A percentile compares a stretch with the other conserved stretches of the same genome.
These are phyloP conservation scores for Latheticus oryzae DNA, from an alignment of 2,888 invertebrate species.

Conservation along the genomic window DNA sequence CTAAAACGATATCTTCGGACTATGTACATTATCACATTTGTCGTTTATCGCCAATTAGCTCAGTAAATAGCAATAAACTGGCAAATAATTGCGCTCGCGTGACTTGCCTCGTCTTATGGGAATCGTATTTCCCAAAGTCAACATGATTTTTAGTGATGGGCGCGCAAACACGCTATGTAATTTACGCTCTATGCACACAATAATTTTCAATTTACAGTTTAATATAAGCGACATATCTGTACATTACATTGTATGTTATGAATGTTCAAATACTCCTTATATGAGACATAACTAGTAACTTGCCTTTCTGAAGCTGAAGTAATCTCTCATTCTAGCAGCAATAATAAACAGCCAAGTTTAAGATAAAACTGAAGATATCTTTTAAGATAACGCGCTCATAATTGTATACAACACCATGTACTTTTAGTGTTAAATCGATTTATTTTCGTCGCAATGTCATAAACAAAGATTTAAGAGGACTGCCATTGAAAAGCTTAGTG, in stretches of 20 bases:
- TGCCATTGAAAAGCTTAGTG: slow-evolving; percentile 12
- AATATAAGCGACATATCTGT: slow-evolving; percentile 6
- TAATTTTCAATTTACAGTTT: slow-evolving; percentile 20
- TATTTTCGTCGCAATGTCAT: slow-evolving; percentile 25
- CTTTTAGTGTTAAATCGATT: slow-evolving; percentile 15
- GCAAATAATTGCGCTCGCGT: slow-evolving; percentile 20
- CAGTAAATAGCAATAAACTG: slow-evolving; percentile 12
- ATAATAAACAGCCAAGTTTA: slow-evolving; percentile 13
- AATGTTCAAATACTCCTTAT: slow-evolving; percentile 15
- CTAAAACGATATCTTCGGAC: slow-evolving; percentile 12
- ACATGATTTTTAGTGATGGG: slow-evolving; percentile 25
- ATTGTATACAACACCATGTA: slow-evolving; percentile 12
- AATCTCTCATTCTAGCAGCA: slow-evolving; percentile 26
- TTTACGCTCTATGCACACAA: slow-evolving; percentile 7
- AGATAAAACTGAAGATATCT: slow-evolving; percentile 14
- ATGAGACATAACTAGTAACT: too few species aligned
- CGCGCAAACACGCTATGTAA: slow-evolving; percentile 15
- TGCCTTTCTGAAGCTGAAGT: slow-evolving; percentile 9
- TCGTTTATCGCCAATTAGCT: slow-evolving; percentile 24
- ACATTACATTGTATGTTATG: slow-evolving; percentile 26
- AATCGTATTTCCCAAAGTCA: slow-evolving; percentile 19
- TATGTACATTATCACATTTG: slow-evolving; percentile 8
- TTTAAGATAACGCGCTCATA: slow-evolving; percentile 17
- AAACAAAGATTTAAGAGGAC: slow-evolving; percentile 30
- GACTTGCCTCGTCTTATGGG: slow-evolving; percentile 7